phyloP scores from a whole-genome alignment of 2,888 invertebrate genomes.

The Noctua janthina region DNA sequence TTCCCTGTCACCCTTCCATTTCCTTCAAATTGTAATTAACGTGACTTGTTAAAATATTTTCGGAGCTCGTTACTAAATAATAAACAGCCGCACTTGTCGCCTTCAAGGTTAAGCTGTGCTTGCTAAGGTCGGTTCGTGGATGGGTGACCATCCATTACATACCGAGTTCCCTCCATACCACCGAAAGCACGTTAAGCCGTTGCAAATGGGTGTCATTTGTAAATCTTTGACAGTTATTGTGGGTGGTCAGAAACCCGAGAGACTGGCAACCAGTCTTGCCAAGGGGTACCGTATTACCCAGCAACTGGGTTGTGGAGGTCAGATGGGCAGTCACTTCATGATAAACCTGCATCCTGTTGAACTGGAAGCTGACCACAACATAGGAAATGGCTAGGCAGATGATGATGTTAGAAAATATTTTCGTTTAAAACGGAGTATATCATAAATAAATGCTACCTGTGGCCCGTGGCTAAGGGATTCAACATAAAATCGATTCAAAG shows the following conservation, averaged over 20 bases:
- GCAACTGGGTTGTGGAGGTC: neutral
- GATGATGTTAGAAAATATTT: too few relatives aligned
- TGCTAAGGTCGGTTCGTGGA: neutral
- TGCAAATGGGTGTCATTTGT: neutral
- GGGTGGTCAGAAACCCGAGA: neutral
- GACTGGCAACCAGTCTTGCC: neutral
- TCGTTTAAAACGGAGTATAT: too few relatives aligned
- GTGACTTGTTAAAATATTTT: slow-evolving; percentile 5
- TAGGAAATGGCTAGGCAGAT: neutral
- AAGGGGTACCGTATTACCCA: neutral
- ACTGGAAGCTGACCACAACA: neutral
- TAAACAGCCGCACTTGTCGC: neutral
- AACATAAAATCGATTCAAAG: neutral
- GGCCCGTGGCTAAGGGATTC: neutral
- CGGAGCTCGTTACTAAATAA: neutral
- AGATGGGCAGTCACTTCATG: neutral
- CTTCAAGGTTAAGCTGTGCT: neutral
- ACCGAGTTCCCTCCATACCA: neutral
- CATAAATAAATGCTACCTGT: too few relatives aligned
- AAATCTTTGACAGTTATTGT: neutral
- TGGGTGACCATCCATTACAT: neutral
- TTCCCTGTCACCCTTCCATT: slow-evolving; percentile 1
- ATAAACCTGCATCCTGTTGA: neutral
- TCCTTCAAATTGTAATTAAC: neutral
- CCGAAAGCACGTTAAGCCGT: neutral